Conservation (phyloP, 1,140 invertebrate genomes). For the Drosophila busckii region DNA sequence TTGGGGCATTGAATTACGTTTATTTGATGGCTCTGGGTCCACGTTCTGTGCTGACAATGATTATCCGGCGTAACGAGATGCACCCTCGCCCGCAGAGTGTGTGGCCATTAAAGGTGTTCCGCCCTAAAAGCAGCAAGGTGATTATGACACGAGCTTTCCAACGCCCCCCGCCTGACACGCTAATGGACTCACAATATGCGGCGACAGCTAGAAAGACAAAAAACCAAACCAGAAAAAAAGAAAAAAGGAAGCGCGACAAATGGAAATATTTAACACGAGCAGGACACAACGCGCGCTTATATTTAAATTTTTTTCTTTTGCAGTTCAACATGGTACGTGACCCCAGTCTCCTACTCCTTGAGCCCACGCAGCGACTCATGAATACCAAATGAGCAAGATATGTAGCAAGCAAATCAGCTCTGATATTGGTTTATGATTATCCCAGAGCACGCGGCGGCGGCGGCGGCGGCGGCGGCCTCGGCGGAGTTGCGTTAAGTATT, state of each 20-base stretch:
- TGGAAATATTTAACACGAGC: slow-evolving; percentile 18
- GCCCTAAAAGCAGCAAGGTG: slow-evolving; percentile 66
- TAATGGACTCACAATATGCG: slow-evolving; percentile 56
- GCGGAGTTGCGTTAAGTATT: not conserved
- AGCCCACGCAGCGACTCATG: slow-evolving; percentile 36
- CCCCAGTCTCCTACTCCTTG: slow-evolving; percentile 28
- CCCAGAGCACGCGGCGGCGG: not conserved
- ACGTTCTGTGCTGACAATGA: slow-evolving; percentile 36
- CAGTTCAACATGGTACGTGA: slow-evolving; percentile 54
- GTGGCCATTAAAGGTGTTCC: slow-evolving; percentile 59
- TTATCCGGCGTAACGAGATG: slow-evolving; percentile 58
- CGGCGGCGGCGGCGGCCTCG: not conserved
- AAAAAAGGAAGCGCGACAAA: not conserved
- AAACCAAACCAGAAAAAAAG: not conserved
- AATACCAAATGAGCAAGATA: slow-evolving; percentile 60
- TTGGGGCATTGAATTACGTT: slow-evolving; percentile 72
- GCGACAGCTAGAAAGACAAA: slow-evolving; percentile 2
- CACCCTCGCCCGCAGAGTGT: not conserved
- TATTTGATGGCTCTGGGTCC: slow-evolving; percentile 49
- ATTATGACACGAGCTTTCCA: slow-evolving; percentile 63
- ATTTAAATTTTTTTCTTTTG: slow-evolving; percentile 59
- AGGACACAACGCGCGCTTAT: slow-evolving; percentile 43
- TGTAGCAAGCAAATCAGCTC: slow-evolving; percentile 44
- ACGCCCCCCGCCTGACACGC: slow-evolving; percentile 55
- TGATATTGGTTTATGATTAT: slow-evolving; percentile 70